Base-by-base conservation (phyloP, 2,888 invertebrate species). In the Venusia cambrica region DNA sequence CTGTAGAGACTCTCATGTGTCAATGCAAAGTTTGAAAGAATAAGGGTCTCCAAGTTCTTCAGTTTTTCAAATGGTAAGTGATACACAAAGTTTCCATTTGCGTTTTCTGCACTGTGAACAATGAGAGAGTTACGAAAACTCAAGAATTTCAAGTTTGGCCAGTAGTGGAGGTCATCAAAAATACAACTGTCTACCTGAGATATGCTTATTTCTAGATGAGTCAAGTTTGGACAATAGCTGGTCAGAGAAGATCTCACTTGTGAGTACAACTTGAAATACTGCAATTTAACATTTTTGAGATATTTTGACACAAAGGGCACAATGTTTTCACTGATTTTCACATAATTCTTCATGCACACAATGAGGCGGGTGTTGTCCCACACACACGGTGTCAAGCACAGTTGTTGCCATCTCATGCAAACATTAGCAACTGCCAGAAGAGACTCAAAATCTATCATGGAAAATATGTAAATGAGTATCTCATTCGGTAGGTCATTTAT, bases 401-500 rank as follows among this genome's bases (percentile, higher is more conserved):
- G 74, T 46, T 83, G 76, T 48, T 84, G 85, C 88, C 88, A 88
- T 61, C 88, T 64, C 49, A 72, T 61, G 54, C 87, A 87, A 12
- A 88, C 88, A 57, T 85, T 80, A 33, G 81, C 80, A 24, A 87
- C 83, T 8, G 84, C 72, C 47, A 87, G 56, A 12, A 88, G 65
- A 38, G 85, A 87, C 60, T 88, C 88, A 57, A 84, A 85, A 63
- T 88, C 87, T 33, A 87, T 79, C 83, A 85, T 84, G 38, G 88
- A 88, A 63, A 88, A 88, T 55, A 88, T 87, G 51, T 87, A 80
- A 47, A 88, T 87, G 43, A 88, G 74, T 59, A 88, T 72, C 69
- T 88, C 88, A 64, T 88, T 88, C 27, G 88, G 88, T 61, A 88
- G 72, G 57, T 87, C 85, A 68, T 88, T 87, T 64, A 88, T 81